Conservation (phyloP, 2,797 vertebrate genomes). For the Harpagifer antarcticus region DNA sequence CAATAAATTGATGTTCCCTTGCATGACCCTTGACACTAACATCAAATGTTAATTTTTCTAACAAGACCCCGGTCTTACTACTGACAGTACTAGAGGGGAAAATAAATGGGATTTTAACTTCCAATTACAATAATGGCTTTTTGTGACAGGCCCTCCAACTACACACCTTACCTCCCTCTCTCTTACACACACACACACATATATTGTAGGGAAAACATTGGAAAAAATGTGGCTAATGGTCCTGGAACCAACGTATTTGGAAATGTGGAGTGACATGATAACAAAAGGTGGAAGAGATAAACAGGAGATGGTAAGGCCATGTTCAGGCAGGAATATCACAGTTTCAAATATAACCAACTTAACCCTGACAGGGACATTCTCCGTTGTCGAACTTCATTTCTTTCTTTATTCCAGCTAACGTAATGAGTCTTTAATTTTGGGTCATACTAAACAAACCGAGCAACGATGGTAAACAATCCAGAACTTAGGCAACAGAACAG, state of each 20-base stretch:
- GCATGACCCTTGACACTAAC: conserved; percentile 69
- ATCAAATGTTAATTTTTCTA: conserved; percentile 75
- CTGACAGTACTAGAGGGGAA: conserved; percentile 72
- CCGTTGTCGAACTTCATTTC: neutral
- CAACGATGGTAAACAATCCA: neutral
- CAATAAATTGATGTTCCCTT: conserved; percentile 67
- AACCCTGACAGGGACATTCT: neutral
- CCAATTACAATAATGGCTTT: conserved; percentile 82
- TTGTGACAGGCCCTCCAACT: conserved; percentile 69
- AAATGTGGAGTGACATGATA: conserved; percentile 70
- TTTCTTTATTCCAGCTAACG: conserved; percentile 19
- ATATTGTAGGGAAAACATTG: conserved; percentile 9
- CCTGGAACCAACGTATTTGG: conserved; percentile 63
- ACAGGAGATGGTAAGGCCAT: conserved; percentile 37
- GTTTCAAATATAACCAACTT: conserved; percentile 7
- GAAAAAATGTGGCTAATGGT: conserved; percentile 77
- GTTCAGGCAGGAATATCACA: conserved; percentile 24
- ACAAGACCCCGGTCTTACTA: conserved; percentile 63
- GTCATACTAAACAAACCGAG: neutral
- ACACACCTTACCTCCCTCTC: conserved; percentile 53
- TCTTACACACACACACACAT: conserved; percentile 13
- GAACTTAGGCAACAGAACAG: too few species aligned
- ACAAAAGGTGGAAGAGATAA: conserved; percentile 61
- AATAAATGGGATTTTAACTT: conserved; percentile 82
- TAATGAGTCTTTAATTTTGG: neutral